phyloP scores from a whole-genome alignment of 2,888 invertebrate species.

The Steinernema hermaphroditum region DNA sequence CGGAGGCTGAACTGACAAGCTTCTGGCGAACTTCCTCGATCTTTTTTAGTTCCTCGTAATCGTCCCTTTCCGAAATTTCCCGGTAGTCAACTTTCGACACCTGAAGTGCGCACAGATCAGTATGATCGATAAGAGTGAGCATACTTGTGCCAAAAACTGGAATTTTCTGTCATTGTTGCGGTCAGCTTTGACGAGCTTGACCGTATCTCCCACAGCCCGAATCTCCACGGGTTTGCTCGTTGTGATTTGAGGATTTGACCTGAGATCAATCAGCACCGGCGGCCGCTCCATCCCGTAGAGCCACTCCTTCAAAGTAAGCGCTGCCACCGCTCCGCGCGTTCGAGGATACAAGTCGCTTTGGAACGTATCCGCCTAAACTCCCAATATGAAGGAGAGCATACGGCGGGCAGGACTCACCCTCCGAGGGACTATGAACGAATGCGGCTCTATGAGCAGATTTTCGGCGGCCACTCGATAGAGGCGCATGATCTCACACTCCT shows the following conservation, averaged over 20 bases:
- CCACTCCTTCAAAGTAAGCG: conserved; percentile 75
- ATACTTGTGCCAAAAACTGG: conserved; percentile 77
- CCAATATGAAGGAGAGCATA: conserved; percentile 1
- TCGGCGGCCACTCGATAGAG: conserved; percentile 85
- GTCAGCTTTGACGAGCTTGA: conserved; percentile 67
- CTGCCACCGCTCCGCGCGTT: conserved; percentile 85
- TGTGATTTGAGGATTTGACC: conserved; percentile 67
- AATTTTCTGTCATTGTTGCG: conserved; percentile 83
- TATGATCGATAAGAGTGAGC: not conserved
- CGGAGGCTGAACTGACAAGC: conserved; percentile 22
- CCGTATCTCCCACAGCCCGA: not conserved
- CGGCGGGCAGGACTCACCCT: conserved; percentile 66
- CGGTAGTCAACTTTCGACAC: conserved; percentile 85
- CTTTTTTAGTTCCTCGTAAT: conserved; percentile 36
- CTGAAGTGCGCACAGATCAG: too few species aligned
- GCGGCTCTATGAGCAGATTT: conserved; percentile 79
- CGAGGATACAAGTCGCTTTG: conserved; percentile 80
- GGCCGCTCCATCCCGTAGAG: conserved; percentile 80
- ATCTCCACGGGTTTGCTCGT: conserved; percentile 41
- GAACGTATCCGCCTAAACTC: conserved; percentile 25
- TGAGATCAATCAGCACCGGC: conserved; percentile 86
- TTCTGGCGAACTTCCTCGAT: conserved; percentile 30
- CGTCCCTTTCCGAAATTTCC: conserved; percentile 60
- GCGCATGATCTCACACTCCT: conserved; percentile 84
- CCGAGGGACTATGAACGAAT: conserved; percentile 96